Percentiles rank a stretch among this genome's conserved stretches.
Evolutionary conservation across 2,797 vertebrate genomes (phyloP).

Genomic region (Mionectes olivaceus): DNA sequence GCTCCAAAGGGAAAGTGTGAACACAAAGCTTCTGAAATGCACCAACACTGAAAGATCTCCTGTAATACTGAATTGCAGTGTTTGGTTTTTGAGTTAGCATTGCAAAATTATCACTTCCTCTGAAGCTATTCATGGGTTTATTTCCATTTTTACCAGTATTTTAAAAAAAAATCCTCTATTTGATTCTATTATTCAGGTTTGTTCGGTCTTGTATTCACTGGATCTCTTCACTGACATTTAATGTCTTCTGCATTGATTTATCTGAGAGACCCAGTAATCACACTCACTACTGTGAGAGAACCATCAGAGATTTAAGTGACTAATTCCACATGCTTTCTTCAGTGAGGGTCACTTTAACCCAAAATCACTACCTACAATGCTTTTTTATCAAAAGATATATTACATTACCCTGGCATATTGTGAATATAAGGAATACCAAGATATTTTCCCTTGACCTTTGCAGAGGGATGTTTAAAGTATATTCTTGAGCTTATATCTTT

Average conservation of each 20-base stretch:
- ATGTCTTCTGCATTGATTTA: neutral
- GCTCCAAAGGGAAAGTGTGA: neutral
- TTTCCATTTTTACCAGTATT: neutral
- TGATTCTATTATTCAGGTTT: neutral
- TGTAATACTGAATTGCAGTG: neutral
- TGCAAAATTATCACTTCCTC: neutral
- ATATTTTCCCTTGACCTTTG: slow-evolving; percentile 19
- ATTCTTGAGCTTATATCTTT: neutral
- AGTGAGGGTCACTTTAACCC: neutral
- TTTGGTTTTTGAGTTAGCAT: neutral
- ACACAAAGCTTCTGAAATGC: neutral
- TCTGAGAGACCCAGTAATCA: neutral
- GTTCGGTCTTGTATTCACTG: neutral
- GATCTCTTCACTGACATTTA: neutral
- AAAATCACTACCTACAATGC: neutral
- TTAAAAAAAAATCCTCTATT: neutral
- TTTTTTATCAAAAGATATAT: neutral
- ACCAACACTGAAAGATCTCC: neutral
- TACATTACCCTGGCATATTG: neutral
- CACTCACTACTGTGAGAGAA: neutral
- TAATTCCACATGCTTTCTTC: neutral
- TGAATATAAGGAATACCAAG: neutral
- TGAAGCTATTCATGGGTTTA: neutral
- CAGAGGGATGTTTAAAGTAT: neutral
- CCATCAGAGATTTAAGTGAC: neutral